Evolutionary conservation across 2,888 invertebrate genomes (phyloP), one percentile per base, ranked within the genome.

Genomic region (Drosophila melanosoma): DNA sequence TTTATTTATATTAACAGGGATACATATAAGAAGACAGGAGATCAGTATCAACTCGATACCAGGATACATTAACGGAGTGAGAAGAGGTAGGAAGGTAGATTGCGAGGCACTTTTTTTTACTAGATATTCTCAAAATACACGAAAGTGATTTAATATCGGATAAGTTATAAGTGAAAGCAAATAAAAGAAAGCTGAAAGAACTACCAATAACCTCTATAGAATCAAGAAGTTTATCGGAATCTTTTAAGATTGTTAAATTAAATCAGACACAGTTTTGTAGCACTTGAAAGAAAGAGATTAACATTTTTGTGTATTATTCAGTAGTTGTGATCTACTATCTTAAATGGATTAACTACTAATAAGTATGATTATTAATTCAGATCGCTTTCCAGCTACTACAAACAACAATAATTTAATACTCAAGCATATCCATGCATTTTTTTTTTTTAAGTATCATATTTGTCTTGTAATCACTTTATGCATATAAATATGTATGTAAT

Each of bases 391-490:
- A 17, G 33, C 8, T 35, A 17, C 35, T 20, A 8, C 4, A 23
- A 35, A 2, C 15, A 52, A 23, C 15, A 17, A 23, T 53, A 15
- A 45, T 45, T 23, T 45, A 45, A 23, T 29, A 17, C 11, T 26
- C 1, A 17, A 10, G 23, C 15, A 23, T 23, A 5, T 20, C 35
- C 35, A 12, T 2, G 6, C 20, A 20, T 29, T 29, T 29, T 29
- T 32, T 32, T 40, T n/a, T n/a, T 48, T 29, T 17, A 57, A 57
- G 69, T 69, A 40, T 33, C 58, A 58, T 23, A 40, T 49, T 51
- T 32, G 49, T 52, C 42, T 36, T 59, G 36, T 69, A 69, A 51
- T 69, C 71, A 60, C n/a, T 53, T 69, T 45, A 69, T 69, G 51
- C 69, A 20, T 33, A 52, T 26, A 58, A 52, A 2, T 23, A 40